Conservation (phyloP, 1,140 invertebrate genomes). For the Cotesia chilonis region DNA sequence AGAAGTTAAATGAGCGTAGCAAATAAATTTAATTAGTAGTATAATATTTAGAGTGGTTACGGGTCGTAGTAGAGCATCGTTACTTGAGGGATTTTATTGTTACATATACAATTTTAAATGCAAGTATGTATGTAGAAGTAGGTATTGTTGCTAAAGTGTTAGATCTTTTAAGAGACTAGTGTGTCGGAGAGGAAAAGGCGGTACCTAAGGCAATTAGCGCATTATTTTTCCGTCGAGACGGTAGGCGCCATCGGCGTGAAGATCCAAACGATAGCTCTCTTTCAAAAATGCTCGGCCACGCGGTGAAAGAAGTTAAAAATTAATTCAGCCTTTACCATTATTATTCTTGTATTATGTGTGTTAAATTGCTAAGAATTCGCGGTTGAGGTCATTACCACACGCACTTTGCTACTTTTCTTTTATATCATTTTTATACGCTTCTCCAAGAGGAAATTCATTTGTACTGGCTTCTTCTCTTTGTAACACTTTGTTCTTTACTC, state of each 20-base stretch:
- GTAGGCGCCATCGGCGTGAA: constrained; percentile 44
- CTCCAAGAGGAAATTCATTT: too few species aligned
- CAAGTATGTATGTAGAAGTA: not conserved
- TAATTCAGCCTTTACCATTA: not conserved
- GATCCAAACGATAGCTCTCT: constrained; percentile 37
- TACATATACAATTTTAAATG: not conserved
- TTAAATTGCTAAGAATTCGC: constrained; percentile 17
- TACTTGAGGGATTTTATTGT: not conserved
- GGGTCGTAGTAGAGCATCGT: constrained; percentile 10
- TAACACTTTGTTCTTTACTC: too few species aligned
- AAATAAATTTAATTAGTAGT: constrained; percentile 30
- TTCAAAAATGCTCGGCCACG: constrained; percentile 30
- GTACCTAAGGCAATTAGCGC: constrained; percentile 39
- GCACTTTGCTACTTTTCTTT: not conserved
- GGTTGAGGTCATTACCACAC: constrained; percentile 30
- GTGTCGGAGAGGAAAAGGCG: constrained; percentile 12
- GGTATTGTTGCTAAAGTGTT: constrained; percentile 1
- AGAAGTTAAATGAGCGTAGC: constrained; percentile 26
- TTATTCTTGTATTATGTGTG: not conserved
- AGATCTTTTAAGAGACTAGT: constrained; percentile 6
- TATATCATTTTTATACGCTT: not conserved
- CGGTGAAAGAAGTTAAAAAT: constrained; percentile 27
- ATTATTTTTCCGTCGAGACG: constrained; percentile 36
- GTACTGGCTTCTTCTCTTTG: too few species aligned
- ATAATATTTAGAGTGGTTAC: constrained; percentile 29